Conservation (phyloP, 2,888 invertebrate genomes). For the Dorcus hopei region DNA sequence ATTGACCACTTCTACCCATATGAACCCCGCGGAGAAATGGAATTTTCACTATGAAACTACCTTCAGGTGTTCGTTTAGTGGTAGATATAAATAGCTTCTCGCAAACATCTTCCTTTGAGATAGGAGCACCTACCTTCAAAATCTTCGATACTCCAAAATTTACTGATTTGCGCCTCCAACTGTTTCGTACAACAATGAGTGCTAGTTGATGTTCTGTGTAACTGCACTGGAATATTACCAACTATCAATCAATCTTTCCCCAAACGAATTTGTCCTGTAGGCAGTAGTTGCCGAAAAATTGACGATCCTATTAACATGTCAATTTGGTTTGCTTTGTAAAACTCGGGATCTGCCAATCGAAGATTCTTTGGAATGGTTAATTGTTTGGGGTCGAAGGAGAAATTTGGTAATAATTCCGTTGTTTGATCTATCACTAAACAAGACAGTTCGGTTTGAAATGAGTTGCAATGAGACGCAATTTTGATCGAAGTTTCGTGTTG, state of each 20-base stretch:
- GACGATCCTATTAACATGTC: conserved; percentile 7
- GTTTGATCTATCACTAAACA: conserved; percentile 5
- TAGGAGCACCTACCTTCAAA: too few species aligned
- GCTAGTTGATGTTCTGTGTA: background rate
- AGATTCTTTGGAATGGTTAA: conserved; percentile 2
- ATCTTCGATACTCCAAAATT: too few species aligned
- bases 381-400: background rate
- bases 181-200: too few species aligned
- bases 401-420: conserved; percentile 1
- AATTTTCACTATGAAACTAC: too few species aligned
- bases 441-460: background rate
- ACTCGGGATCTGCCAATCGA: conserved; percentile 4
- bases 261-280: conserved; percentile 5
- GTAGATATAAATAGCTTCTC: too few species aligned
- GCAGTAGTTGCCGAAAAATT: conserved; percentile 1
- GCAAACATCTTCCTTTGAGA: too few species aligned
- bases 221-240: background rate
- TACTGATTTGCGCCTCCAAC: too few species aligned
- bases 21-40: too few species aligned
- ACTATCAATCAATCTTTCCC: conserved; percentile 1
- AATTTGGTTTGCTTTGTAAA: conserved; percentile 3
- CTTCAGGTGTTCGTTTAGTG: too few species aligned
- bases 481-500: too few species aligned
- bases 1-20: too few species aligned
- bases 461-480: conserved; percentile 19